A percentile compares a stretch with the other conserved stretches of the same genome.
Conservation (phyloP, 2,113 vertebrate species). For the Cinclus mexicanus region DNA sequence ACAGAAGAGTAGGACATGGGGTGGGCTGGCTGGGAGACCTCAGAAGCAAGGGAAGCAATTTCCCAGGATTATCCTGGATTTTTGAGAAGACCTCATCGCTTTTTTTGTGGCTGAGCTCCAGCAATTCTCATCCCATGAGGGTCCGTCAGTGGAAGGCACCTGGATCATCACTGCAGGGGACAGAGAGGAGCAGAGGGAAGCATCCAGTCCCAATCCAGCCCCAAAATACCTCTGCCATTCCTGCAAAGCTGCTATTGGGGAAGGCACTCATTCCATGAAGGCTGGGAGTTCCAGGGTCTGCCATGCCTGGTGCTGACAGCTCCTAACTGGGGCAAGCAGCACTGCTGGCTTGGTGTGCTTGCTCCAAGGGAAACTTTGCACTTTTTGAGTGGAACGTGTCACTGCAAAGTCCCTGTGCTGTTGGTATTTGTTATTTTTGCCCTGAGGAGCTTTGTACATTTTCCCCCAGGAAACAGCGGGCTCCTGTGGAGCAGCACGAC, state of each 20-base stretch:
- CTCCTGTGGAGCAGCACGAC: neutral
- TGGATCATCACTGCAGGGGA: accelerated
- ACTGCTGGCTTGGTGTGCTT: accelerated
- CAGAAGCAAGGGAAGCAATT: neutral
- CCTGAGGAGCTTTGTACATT: neutral
- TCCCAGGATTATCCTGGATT: neutral
- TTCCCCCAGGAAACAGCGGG: neutral
- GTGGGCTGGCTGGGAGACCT: neutral
- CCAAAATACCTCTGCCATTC: neutral
- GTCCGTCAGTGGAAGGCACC: neutral
- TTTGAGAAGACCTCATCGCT: accelerated
- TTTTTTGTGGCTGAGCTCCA: neutral
- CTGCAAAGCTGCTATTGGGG: accelerated
- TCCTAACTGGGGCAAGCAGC: neutral
- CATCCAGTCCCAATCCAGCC: neutral
- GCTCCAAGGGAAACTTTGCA: neutral
- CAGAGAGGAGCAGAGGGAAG: neutral
- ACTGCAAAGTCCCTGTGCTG: neutral
- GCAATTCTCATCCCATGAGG: accelerated
- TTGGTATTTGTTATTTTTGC: neutral
- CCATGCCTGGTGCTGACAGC: neutral
- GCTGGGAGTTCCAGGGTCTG: neutral
- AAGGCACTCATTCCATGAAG: neutral
- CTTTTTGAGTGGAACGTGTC: neutral
- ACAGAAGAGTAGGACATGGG: accelerated